Percentiles rank a stretch among this genome's conserved stretches.
These are phyloP conservation scores for Orius insidiosus DNA, from an alignment of 1,140 invertebrate species.

Conservation along the genomic window DNA sequence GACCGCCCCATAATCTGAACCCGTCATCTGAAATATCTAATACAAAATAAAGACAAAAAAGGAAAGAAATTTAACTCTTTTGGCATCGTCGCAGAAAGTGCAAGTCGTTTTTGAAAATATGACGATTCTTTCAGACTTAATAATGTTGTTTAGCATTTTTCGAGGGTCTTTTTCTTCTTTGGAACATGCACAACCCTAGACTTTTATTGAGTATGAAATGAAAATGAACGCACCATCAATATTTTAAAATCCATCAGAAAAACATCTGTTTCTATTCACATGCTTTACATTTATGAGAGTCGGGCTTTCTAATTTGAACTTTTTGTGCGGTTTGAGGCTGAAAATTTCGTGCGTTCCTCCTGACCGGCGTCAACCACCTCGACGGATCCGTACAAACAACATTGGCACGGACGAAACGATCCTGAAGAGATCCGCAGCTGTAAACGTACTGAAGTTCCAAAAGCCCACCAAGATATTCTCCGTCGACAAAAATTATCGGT, in stretches of 20 bases:
- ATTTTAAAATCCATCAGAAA: neutral
- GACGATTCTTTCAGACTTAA: no score
- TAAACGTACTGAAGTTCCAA: neutral
- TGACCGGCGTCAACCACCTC: neutral
- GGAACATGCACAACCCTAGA: neutral
- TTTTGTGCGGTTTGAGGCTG: neutral
- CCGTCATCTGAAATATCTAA: no score
- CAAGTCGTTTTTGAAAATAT: no score
- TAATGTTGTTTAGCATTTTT: no score
- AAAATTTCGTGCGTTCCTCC: neutral
- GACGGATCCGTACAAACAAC: no score
- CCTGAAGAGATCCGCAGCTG: no score
- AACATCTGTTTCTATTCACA: neutral
- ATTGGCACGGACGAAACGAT: no score
- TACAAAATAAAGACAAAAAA: neutral
- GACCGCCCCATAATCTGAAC: no score
- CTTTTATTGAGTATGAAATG: neutral
- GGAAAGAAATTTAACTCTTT: neutral
- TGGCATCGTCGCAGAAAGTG: no score
- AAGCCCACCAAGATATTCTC: conserved; percentile 66
- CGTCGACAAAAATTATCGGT: conserved; percentile 79
- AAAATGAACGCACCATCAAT: neutral
- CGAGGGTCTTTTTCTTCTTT: neutral
- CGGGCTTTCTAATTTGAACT: neutral
- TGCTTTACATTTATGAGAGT: neutral